A percentile compares a stretch with the other conserved stretches of the same genome.
These are phyloP conservation scores for Lochmaea capreae DNA, from an alignment of 2,888 invertebrate genomes.

Conservation along the genomic window DNA sequence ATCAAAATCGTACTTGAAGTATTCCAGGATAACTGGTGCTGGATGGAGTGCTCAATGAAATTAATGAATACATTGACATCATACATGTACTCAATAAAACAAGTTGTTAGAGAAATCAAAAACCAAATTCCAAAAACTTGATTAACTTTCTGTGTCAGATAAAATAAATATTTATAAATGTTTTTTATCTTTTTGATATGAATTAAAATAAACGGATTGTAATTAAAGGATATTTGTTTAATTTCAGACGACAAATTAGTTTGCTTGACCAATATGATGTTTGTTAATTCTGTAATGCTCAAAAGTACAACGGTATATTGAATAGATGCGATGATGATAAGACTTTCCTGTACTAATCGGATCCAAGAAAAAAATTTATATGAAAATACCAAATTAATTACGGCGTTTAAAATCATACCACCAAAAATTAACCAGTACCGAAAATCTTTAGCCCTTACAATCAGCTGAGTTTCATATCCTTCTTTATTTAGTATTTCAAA, in stretches of 20 bases:
- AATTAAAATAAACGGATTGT: background rate
- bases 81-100: slow-evolving; percentile 1
- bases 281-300: background rate
- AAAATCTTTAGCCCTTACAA: background rate
- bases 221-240: background rate
- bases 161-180: background rate
- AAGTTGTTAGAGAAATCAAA: background rate
- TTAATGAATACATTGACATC: background rate
- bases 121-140: background rate
- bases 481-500: background rate
- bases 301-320: background rate
- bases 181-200: background rate
- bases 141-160: background rate
- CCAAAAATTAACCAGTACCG: background rate
- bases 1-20: background rate
- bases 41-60: too few species aligned
- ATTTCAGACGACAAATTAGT: background rate
- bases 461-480: background rate
- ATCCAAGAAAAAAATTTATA: background rate
- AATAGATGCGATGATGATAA: background rate
- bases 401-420: background rate
- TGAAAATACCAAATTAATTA: background rate
- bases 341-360: background rate
- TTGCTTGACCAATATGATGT: background rate
- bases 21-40: background rate